Percentiles rank a stretch among this genome's conserved stretches.
Conservation (phyloP, 2,888 invertebrate species). For the Coenonympha arcania region DNA sequence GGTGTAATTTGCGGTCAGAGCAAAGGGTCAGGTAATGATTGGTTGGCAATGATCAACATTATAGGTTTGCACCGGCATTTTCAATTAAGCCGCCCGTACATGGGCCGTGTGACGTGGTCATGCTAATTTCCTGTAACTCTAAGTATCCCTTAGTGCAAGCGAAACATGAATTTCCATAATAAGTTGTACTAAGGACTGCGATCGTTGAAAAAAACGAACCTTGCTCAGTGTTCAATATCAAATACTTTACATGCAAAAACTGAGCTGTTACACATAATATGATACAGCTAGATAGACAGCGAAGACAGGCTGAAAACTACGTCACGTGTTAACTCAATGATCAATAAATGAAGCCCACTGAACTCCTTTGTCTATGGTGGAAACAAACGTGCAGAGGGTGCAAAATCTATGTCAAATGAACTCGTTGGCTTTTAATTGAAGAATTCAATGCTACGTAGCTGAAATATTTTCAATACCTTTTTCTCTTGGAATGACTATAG, state of each 20-base stretch:
- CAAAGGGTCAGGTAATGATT: conserved; percentile 16
- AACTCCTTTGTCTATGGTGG: too few relatives aligned
- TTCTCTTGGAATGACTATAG: background rate
- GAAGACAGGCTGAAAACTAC: too few relatives aligned
- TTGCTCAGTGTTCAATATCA: background rate
- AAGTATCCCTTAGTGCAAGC: background rate
- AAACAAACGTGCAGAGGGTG: too few relatives aligned
- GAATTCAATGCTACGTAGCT: too few relatives aligned
- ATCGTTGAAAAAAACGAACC: background rate
- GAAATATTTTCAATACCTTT: background rate
- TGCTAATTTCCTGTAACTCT: conserved; percentile 13
- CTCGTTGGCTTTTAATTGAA: too few relatives aligned
- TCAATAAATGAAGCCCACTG: too few relatives aligned
- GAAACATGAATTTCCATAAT: conserved; percentile 3
- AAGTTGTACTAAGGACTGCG: background rate
- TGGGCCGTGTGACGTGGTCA: conserved; percentile 12
- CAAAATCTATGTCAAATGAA: too few relatives aligned
- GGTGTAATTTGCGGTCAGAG: conserved; percentile 15
- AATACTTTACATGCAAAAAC: too few relatives aligned
- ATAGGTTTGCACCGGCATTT: conserved; percentile 13
- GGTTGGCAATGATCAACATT: conserved; percentile 17
- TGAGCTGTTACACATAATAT: too few relatives aligned
- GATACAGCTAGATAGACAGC: too few relatives aligned
- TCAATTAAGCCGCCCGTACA: conserved; percentile 20
- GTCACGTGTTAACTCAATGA: too few relatives aligned